These are phyloP conservation scores for Coregonus sp. DNA, from an alignment of 2,797 vertebrate species.

Conservation along the genomic window DNA sequence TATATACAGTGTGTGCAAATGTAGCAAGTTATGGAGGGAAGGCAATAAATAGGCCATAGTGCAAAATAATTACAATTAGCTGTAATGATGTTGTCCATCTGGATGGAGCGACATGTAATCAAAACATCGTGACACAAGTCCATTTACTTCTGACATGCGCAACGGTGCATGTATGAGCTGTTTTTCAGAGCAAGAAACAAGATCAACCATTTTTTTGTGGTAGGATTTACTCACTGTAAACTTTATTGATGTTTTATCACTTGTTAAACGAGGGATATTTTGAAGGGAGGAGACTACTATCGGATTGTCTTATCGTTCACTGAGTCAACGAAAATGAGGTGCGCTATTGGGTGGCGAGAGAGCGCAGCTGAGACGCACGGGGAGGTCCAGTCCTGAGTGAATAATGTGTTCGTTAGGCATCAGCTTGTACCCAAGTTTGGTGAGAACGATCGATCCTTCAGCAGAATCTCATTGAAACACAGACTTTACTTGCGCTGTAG, in stretches of 20 bases:
- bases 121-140: background rate
- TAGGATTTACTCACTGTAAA: background rate
- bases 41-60: too few species aligned
- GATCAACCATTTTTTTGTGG: background rate
- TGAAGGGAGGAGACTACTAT: slow-evolving; percentile 30
- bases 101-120: background rate
- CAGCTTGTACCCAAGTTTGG: background rate
- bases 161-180: background rate
- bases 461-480: background rate
- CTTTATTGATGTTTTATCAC: background rate
- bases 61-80: too few species aligned
- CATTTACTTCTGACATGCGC: background rate
- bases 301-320: slow-evolving; percentile 8
- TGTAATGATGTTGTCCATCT: background rate
- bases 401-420: slow-evolving; percentile 15
- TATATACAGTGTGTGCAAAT: too few species aligned
- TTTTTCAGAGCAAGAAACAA: background rate
- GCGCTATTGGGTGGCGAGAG: background rate
- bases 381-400: slow-evolving; percentile 31
- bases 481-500: background rate
- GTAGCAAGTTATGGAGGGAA: too few species aligned
- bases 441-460: background rate
- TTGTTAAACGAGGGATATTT: slow-evolving; percentile 1
- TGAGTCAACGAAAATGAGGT: slow-evolving; percentile 2
- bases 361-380: slow-evolving; percentile 34